A percentile compares a stretch with the other conserved stretches of the same genome.
Conservation (phyloP, 2,888 invertebrate genomes). For the Trisateles emortualis region DNA sequence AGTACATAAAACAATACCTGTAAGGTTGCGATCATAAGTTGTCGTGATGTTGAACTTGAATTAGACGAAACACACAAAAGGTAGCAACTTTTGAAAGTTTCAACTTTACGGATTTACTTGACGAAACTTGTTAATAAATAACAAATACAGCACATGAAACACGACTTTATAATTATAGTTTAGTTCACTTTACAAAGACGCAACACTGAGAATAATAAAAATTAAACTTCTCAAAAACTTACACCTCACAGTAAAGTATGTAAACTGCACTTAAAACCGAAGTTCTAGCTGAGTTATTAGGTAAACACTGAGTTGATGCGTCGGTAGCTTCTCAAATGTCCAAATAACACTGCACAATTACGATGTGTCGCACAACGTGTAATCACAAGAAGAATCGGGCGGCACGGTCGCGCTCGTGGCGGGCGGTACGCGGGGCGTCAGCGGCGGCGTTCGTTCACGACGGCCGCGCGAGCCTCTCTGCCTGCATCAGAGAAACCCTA, state of each 20-base stretch:
- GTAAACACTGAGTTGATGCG: constrained; percentile 50
- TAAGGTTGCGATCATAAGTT: constrained; percentile 53
- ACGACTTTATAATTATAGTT: constrained; percentile 61
- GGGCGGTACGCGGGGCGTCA: constrained; percentile 28
- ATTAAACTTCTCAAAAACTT: constrained; percentile 66
- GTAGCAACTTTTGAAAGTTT: constrained; percentile 57
- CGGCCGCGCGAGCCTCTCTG: constrained; percentile 78
- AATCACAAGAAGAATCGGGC: constrained; percentile 67
- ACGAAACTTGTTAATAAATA: constrained; percentile 57
- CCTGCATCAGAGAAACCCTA: constrained; percentile 73
- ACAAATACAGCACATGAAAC: constrained; percentile 58
- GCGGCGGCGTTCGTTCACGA: constrained; percentile 63
- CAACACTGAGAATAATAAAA: constrained; percentile 51
- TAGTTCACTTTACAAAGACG: constrained; percentile 65
- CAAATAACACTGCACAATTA: constrained; percentile 74
- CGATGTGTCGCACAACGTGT: constrained; percentile 70
- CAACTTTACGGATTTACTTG: constrained; percentile 58
- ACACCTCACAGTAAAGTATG: constrained; percentile 71
- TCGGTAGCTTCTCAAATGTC: constrained; percentile 55
- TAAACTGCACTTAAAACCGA: constrained; percentile 46
- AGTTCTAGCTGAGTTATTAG: constrained; percentile 29
- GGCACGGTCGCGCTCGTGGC: constrained; percentile 62
- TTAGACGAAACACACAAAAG: constrained; percentile 37
- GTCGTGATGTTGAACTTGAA: constrained; percentile 43
- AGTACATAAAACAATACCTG: constrained; percentile 50